phyloP scores from a whole-genome alignment of 2,797 vertebrate genomes.

The Gymnoscopelus braueri region DNA sequence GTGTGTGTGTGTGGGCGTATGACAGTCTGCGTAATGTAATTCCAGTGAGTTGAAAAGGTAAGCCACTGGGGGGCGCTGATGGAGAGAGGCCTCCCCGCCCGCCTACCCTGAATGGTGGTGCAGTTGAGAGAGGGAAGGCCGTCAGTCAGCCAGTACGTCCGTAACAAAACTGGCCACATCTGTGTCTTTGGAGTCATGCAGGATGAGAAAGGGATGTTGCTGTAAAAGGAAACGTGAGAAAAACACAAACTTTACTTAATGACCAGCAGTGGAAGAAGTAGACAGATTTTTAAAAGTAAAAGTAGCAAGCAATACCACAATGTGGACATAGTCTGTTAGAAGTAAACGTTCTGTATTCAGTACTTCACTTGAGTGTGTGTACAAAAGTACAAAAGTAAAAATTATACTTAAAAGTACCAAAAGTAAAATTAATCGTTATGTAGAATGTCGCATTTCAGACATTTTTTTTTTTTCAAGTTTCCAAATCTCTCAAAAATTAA shows the following conservation, averaged over 20 bases:
- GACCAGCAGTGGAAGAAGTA: too few relatives aligned
- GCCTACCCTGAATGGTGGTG: conserved; percentile 51
- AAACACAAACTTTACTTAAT: neutral
- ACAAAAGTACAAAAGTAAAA: too few relatives aligned
- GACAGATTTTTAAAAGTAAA: too few relatives aligned
- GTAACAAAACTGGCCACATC: conserved; percentile 97
- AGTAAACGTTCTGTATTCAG: too few relatives aligned
- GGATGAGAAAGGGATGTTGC: conserved; percentile 92
- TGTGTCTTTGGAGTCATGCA: conserved; percentile 96
- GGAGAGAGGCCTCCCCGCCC: conserved; percentile 53
- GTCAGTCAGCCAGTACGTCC: conserved; percentile 91
- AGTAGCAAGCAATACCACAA: too few relatives aligned
- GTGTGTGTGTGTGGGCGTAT: conserved; percentile 42
- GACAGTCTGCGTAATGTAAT: conserved; percentile 43
- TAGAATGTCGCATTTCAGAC: too few relatives aligned
- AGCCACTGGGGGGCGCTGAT: conserved; percentile 67
- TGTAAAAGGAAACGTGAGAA: conserved; percentile 50
- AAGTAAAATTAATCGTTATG: too few relatives aligned
- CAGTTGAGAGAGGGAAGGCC: conserved; percentile 42
- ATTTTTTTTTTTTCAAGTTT: too few relatives aligned
- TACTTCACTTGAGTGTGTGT: too few relatives aligned
- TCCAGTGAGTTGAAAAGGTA: conserved; percentile 74
- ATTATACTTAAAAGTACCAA: too few relatives aligned
- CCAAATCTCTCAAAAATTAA: too few relatives aligned
- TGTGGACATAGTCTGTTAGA: too few relatives aligned